Evolutionary conservation across 2,888 invertebrate species (phyloP), one percentile per base, ranked within the genome.

Genomic region (Andrena dorsata): DNA sequence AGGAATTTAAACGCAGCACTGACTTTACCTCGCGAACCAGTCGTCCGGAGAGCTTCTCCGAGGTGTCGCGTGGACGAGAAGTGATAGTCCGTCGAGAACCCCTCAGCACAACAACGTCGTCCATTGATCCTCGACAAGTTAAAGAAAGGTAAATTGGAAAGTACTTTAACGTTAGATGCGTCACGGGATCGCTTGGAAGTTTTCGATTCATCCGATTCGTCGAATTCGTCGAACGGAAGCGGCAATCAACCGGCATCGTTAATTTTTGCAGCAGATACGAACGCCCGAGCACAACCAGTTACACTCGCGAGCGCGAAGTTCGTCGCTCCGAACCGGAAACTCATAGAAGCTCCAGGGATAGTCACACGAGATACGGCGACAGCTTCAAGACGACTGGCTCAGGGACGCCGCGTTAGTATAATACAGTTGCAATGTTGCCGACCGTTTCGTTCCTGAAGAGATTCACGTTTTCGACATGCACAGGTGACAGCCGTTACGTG

Each of bases 401-500:
- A 8, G 91, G 89, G 73, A 90, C 92, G 72, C 91, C 93, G 85
- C 94, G 94, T 94, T 91, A 93, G 93, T 93, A 88, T 8, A 49
- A 28, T 4, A 28, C 23, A 26, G 7, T 16, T 26, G 13, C 4
- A 64, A 41, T 23, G n/a, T 41, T 66, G 7, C 23, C 0, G 1
- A 20, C 7, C 20, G 20, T 61, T 61, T 10, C 3, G 32, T 13
- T 8, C 2, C 16, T 8, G 7, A 0, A 20, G 41, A 63, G 1
- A 75, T 13, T 10, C 16, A 30, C 30, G 28, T 30, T 60, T 5
- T 3, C 41, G 0, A 13, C 10, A 56, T 30, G 5, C 20, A 26
- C 35, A 94, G 94, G 93, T 81, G 93, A 93, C 73, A 91, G 91
- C 84, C 93, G 94, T 78, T 94, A 93, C 76, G 91, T 92, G 63